Evolutionary conservation across 2,888 invertebrate species (phyloP), one percentile per base, ranked within the genome.

Genomic region (Melanophora roralis): DNA sequence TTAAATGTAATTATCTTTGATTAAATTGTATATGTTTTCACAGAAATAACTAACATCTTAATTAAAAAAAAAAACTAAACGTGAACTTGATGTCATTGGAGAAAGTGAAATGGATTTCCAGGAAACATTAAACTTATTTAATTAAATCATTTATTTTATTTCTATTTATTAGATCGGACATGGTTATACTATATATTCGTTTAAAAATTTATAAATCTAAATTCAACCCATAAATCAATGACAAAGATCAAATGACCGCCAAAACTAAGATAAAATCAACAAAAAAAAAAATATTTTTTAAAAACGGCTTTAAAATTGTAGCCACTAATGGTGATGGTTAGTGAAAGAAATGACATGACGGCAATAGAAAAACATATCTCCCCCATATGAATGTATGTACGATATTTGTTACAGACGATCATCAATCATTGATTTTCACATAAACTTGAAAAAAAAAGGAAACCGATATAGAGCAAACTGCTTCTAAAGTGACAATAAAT

Each of bases 391-490:
- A n/a, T n/a, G n/a, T n/a, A n/a, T n/a, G n/a, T n/a, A n/a, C n/a
- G n/a, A 72, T 80, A 76, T 80, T 75, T 75, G 80, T 32, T 69
- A 51, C 53, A 67, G 43, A 72, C 62, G 76, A 80, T 80, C 79
- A 79, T 79, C 80, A 80, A 80, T 80, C 80, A 80, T 80, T 68
- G 80, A 72, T 80, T 80, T 80, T 76, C 76, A 80, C 80, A 80
- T 72, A 74, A 64, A n/a, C n/a, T n/a, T 53, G 6, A 27, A 27
- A 27, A 51, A 60, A 73, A 60, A 71, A 21, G 21, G 19, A 60
- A 51, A 64, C 23, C 49, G 47, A 72, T 9, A 8, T 11, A 16
- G 40, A 57, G 32, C 55, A 19, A 64, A 51, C 38, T 36, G 45
- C 38, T 57, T 14, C 19, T 36, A 57, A 36, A 57, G 38, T 34